Evolutionary conservation across 2,888 invertebrate genomes (phyloP).

Genomic region (Caenorhabditis doughertyi): DNA sequence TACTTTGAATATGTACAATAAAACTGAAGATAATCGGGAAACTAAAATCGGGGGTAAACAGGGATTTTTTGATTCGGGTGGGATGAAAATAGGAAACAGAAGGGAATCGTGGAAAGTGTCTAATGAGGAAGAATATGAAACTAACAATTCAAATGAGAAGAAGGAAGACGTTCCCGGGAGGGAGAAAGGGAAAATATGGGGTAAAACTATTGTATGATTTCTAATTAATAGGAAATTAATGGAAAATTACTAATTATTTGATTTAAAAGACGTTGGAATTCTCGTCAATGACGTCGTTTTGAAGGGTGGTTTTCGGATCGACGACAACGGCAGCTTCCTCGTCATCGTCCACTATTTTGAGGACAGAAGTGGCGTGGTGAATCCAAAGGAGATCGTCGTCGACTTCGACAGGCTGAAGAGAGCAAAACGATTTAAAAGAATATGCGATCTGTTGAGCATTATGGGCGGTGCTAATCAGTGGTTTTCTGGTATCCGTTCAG

Average conservation of each 20-base stretch:
- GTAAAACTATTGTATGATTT: slow-evolving; percentile 14
- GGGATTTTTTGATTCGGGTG: neutral
- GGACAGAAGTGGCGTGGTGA: slow-evolving; percentile 44
- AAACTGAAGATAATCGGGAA: neutral
- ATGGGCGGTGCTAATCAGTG: neutral
- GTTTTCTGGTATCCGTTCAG: neutral
- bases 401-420: slow-evolving; percentile 4
- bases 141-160: slow-evolving; percentile 21
- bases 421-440: too few species aligned
- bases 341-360: slow-evolving; percentile 54
- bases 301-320: neutral
- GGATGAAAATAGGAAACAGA: neutral
- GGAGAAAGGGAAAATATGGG: neutral
- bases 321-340: slow-evolving; percentile 11
- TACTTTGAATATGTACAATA: neutral
- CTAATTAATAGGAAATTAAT: neutral
- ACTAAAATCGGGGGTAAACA: neutral
- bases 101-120: neutral
- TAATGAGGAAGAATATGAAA: slow-evolving; percentile 10
- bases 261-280: slow-evolving; percentile 32
- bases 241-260: neutral
- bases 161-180: too few species aligned
- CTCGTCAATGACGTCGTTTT: slow-evolving; percentile 11
- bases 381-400: slow-evolving; percentile 52
- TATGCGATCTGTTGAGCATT: neutral